phyloP scores from a whole-genome alignment of 2,888 invertebrate genomes.

The Epistrophella euchroma region DNA sequence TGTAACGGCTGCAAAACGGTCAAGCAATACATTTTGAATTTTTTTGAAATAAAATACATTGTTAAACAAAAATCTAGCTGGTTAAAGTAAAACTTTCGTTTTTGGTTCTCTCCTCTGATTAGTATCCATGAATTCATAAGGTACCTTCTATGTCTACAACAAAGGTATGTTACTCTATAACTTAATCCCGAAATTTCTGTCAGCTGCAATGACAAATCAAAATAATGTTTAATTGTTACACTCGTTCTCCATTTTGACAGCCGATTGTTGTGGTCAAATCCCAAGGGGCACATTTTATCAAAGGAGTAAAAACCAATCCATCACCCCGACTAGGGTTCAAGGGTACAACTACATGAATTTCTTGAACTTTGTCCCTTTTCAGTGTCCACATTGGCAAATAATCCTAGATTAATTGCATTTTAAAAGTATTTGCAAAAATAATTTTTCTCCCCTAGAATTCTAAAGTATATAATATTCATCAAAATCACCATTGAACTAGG shows the following conservation, averaged over 20 bases:
- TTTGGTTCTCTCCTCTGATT: too few species aligned
- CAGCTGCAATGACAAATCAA: constrained; percentile 67
- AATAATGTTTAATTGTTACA: constrained; percentile 37
- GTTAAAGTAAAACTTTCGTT: too few species aligned
- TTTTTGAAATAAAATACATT: too few species aligned
- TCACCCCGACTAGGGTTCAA: constrained; percentile 18
- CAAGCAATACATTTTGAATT: too few species aligned
- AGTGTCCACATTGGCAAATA: neutral
- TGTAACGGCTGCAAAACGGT: too few species aligned
- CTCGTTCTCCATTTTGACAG: constrained; percentile 17
- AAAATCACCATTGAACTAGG: constrained; percentile 18
- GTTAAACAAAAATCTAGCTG: too few species aligned
- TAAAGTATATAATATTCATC: constrained; percentile 1
- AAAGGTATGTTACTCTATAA: neutral
- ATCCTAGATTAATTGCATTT: constrained; percentile 68
- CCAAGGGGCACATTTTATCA: constrained; percentile 34
- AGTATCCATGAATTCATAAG: too few species aligned
- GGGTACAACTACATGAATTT: neutral
- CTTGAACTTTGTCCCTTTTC: constrained; percentile 25
- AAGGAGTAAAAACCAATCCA: constrained; percentile 64
- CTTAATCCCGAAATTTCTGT: neutral
- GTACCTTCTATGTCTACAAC: neutral
- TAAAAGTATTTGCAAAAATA: constrained; percentile 66
- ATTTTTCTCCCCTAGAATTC: constrained; percentile 41
- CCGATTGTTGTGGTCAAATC: constrained; percentile 12